Evolutionary conservation across 2,113 vertebrate species (phyloP), one percentile per base, ranked within the genome.

Genomic region (Sarotherodon lohbergeri): DNA sequence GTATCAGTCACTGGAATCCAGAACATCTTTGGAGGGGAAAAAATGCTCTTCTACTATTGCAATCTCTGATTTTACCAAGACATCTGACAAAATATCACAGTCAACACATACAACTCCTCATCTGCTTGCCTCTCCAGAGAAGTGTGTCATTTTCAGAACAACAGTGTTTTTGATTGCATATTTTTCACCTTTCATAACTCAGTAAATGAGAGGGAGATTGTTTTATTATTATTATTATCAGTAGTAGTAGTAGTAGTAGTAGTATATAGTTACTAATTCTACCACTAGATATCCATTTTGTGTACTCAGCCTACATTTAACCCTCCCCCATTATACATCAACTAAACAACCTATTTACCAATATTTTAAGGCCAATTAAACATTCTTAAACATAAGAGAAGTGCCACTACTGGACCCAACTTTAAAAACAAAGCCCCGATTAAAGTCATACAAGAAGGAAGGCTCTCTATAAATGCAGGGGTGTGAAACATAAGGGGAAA

Each of bases 331-430:
- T 84, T 85, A 76, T 52, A 36, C 83, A 89, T 83, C 61, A 89
- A 79, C 66, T 57, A 89, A 92, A 86, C 34, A 81, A 54, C 81
- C 32, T 13, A 79, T 63, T 91, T 57, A 73, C 50, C 52, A 8
- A 39, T 84, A 79, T 86, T 86, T 87, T 80, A 88, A 88, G 86
- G 89, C 59, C 85, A 93, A 92, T 92, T 91, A 93, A 87, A 86
- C 32, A 12, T 54, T 80, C 39, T 54, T 43, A 86, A 43, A 78
- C 73, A 81, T 88, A 17, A 66, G 76, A 88, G 55, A 39, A 87
- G 80, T 5, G 14, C 78, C 16, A 56, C 81, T 71, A 80, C 81
- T 85, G 66, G 84, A 86, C 84, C 43, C 71, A 85, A 81, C 16
- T 78, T 81, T 48, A 32, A 80, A 83, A 92, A 82, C 29, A 87